These are phyloP conservation scores for Crotalus tigris DNA, from an alignment of 2,113 vertebrate genomes.

Conservation along the genomic window DNA sequence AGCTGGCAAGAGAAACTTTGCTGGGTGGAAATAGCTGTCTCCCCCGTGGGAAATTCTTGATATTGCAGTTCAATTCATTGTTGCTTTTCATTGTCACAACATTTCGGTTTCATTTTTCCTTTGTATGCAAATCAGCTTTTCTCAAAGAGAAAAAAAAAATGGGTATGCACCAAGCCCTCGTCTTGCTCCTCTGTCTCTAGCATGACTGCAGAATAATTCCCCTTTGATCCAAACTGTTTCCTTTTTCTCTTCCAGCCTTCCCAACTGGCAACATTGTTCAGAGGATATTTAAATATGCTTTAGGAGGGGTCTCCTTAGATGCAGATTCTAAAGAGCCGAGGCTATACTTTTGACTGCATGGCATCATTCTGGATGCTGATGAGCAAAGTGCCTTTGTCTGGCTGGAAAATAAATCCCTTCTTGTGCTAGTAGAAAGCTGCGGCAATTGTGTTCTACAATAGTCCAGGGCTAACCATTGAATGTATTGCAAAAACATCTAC, in stretches of 20 bases:
- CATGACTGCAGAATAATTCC: not conserved
- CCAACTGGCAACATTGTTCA: not conserved
- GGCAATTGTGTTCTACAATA: not conserved
- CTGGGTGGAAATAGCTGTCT: conserved; percentile 33
- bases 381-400: conserved; percentile 33
- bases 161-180: not conserved
- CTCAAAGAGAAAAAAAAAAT: not conserved
- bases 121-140: conserved; percentile 30
- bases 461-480: conserved; percentile 17
- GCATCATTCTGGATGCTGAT: conserved; percentile 40
- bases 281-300: not conserved
- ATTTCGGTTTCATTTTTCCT: conserved; percentile 53
- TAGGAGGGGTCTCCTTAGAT: not conserved
- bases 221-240: not conserved
- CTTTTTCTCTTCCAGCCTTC: not conserved
- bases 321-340: conserved; percentile 26
- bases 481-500: conserved; percentile 21
- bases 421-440: not conserved
- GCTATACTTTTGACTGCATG: conserved; percentile 50
- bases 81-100: conserved; percentile 49
- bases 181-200: not conserved
- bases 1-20: conserved; percentile 34
- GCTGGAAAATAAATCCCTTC: conserved; percentile 18
- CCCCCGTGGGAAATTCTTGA: not conserved
- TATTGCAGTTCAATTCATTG: conserved; percentile 43